Conservation (phyloP, 2,113 vertebrate genomes). For the Saguinus midas region DNA sequence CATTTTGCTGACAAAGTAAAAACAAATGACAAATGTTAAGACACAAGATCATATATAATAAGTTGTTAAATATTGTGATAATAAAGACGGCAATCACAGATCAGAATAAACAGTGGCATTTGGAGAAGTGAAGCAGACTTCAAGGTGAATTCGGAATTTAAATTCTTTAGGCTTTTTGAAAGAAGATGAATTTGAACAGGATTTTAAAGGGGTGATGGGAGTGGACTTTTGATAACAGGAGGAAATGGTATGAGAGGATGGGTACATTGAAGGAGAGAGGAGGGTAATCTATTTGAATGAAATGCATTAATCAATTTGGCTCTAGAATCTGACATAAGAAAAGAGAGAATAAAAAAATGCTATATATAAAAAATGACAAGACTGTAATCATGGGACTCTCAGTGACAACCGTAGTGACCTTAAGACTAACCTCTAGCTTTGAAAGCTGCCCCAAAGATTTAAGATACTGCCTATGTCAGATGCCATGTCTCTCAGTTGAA, state of each 20-base stretch:
- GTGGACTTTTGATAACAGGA: background rate
- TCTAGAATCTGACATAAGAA: background rate
- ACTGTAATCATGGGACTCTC: background rate
- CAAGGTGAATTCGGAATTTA: background rate
- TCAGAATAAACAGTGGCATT: background rate
- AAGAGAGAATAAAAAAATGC: background rate
- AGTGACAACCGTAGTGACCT: background rate
- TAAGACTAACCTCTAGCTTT: background rate
- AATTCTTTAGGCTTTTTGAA: background rate
- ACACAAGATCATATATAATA: background rate
- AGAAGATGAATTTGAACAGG: background rate
- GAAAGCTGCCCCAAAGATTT: background rate
- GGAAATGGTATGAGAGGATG: background rate
- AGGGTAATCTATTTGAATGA: fast-evolving
- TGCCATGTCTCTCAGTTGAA: background rate
- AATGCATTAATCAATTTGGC: background rate
- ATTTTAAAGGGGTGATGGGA: background rate
- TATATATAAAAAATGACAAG: background rate
- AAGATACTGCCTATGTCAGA: background rate
- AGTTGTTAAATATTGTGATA: background rate
- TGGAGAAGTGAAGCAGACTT: background rate
- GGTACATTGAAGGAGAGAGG: background rate
- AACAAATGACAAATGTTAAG: background rate
- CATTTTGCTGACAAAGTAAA: background rate
- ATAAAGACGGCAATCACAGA: background rate